Evolutionary conservation across 2,797 vertebrate genomes (phyloP).

Genomic region (Scarus forsteni): DNA sequence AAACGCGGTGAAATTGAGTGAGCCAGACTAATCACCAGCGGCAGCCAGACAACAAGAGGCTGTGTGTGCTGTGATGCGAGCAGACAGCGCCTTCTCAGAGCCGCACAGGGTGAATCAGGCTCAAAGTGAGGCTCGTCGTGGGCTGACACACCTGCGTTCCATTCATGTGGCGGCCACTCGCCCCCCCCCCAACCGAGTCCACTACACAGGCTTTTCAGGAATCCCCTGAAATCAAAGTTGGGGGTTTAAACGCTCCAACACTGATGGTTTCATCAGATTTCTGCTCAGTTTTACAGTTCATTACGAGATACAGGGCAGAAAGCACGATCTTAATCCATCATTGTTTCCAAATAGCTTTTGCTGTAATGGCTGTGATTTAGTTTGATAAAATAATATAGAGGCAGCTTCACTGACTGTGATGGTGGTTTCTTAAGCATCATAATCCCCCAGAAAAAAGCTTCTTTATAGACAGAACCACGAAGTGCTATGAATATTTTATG

Average conservation of each 20-base stretch:
- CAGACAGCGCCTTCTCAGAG: slow-evolving; percentile 65
- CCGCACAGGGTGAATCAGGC: slow-evolving; percentile 57
- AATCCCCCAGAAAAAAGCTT: too few relatives aligned
- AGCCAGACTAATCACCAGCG: slow-evolving; percentile 60
- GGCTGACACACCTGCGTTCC: slow-evolving; percentile 47
- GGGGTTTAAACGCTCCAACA: slow-evolving; percentile 9
- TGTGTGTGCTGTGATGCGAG: slow-evolving; percentile 64
- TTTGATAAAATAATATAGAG: not conserved
- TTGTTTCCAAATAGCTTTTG: not conserved
- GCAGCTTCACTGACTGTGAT: too few relatives aligned
- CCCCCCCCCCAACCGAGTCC: slow-evolving; percentile 12
- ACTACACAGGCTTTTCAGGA: slow-evolving; percentile 18
- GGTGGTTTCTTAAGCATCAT: too few relatives aligned
- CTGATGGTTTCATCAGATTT: not conserved
- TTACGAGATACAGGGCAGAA: not conserved
- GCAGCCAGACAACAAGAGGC: slow-evolving; percentile 58
- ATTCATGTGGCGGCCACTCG: not conserved
- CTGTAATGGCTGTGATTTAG: not conserved
- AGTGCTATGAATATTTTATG: too few relatives aligned
- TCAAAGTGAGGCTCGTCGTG: slow-evolving; percentile 53
- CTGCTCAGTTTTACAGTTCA: slow-evolving; percentile 5
- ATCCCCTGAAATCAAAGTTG: slow-evolving; percentile 20
- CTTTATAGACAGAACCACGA: too few relatives aligned
- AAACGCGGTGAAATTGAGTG: slow-evolving; percentile 42
- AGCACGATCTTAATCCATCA: not conserved